Conservation (phyloP, 1,140 invertebrate genomes). For the Brachionus paranguensis region DNA sequence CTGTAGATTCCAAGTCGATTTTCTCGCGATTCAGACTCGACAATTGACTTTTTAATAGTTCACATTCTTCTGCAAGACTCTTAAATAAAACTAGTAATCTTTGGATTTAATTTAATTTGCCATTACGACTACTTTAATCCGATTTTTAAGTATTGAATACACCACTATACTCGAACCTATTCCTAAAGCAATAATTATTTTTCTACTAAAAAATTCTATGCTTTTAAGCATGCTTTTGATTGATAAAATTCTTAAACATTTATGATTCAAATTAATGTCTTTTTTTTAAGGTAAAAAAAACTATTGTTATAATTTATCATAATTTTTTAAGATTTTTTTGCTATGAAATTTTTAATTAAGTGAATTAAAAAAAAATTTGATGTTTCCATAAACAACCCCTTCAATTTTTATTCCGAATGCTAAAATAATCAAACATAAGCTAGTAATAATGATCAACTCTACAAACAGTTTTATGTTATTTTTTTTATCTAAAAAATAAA, state of each 20-base stretch:
- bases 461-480: no score
- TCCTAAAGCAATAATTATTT: conserved; percentile 9
- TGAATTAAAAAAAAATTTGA: neutral
- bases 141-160: neutral
- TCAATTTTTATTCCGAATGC: neutral
- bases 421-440: neutral
- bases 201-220: neutral
- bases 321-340: conserved; percentile 7
- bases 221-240: conserved; percentile 20
- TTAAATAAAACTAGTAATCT: neutral
- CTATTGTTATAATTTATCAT: neutral
- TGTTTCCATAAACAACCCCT: neutral
- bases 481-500: no score
- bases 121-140: neutral
- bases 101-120: neutral
- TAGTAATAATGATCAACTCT: neutral
- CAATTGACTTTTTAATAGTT: neutral
- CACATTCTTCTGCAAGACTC: conserved; percentile 6
- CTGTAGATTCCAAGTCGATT: neutral
- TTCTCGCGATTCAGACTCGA: neutral
- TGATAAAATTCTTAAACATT: conserved; percentile 9
- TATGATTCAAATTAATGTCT: neutral
- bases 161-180: neutral
- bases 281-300: neutral
- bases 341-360: neutral